phyloP scores from a whole-genome alignment of 2,797 vertebrate species.

The Clarias laeviceps region DNA sequence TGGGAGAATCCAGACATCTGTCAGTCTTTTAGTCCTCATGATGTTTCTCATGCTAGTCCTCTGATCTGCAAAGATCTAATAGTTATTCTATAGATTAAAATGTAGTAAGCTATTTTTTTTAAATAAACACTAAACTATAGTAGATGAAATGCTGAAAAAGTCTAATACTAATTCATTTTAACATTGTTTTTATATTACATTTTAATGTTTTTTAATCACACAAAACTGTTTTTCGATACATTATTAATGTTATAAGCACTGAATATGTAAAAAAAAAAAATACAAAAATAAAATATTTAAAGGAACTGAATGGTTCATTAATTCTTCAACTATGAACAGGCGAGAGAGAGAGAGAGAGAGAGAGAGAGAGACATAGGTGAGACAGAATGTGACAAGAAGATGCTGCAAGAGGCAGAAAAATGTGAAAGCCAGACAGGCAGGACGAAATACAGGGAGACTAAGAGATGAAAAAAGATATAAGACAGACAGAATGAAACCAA shows the following conservation, averaged over 20 bases:
- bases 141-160: background rate
- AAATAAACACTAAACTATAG: background rate
- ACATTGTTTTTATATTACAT: background rate
- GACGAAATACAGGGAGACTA: background rate
- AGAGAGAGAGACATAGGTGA: background rate
- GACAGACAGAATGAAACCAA: background rate
- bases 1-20: slow-evolving; percentile 28
- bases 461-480: background rate
- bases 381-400: background rate
- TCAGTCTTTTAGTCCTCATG: slow-evolving; percentile 23
- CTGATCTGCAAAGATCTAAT: background rate
- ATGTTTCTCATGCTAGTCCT: background rate
- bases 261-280: background rate
- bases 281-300: background rate
- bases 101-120: background rate
- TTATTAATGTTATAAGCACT: background rate
- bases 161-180: background rate
- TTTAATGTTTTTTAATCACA: background rate
- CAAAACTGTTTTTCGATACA: background rate
- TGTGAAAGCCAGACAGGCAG: no score
- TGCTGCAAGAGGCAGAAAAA: background rate
- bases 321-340: background rate
- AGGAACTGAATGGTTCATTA: no score
- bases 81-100: no score
- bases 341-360: background rate